Evolutionary conservation across 1,140 invertebrate genomes (phyloP).

Genomic region (Eufriesea mexicana): DNA sequence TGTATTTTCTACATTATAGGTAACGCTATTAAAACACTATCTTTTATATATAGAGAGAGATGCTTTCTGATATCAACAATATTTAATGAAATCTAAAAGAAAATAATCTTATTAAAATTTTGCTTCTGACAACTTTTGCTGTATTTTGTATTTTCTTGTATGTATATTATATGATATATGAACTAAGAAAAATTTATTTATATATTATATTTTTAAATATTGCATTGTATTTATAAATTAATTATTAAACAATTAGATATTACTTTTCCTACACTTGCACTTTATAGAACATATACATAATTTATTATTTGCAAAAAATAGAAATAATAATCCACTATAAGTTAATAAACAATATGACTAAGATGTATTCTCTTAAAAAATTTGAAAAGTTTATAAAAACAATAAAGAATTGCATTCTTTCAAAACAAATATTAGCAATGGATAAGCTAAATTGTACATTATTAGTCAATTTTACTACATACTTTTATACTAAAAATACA

Average conservation of each 20-base stretch:
- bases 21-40: neutral
- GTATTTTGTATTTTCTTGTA: neutral
- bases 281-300: neutral
- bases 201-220: neutral
- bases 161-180: neutral
- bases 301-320: neutral
- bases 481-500: neutral
- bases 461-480: constrained; percentile 2
- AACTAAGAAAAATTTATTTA: neutral
- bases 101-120: constrained; percentile 52
- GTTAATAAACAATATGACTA: neutral
- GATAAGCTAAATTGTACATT: constrained; percentile 3
- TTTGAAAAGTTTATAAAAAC: neutral
- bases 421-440: constrained; percentile 9
- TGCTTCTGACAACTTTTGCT: neutral
- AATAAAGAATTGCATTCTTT: constrained; percentile 2
- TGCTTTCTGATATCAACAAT: constrained; percentile 41
- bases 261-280: too few species aligned
- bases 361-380: neutral
- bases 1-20: neutral
- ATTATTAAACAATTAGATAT: neutral
- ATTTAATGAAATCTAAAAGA: neutral
- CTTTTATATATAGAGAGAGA: constrained; percentile 18
- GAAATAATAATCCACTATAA: neutral
- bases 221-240: too few species aligned